Base-by-base conservation (phyloP, 2,797 vertebrate genomes). In the Lutra lutra region DNA sequence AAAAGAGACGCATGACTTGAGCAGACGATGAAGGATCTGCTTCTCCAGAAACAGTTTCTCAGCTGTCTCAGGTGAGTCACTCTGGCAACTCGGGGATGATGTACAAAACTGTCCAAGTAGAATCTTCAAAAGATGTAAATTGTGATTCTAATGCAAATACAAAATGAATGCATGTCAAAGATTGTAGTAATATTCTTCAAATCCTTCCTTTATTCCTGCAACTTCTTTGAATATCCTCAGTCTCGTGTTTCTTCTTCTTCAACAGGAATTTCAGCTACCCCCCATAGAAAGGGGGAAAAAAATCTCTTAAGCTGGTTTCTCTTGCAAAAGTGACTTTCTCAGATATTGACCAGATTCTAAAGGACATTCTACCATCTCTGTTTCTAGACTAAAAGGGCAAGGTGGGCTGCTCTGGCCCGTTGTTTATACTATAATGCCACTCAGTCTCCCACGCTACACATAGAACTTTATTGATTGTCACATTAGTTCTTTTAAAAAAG, bases 341-440 rank as follows among this genome's bases (percentile, higher is more conserved):
- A 73, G 73, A 64, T n/a, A 84, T 20, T 78, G 23, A 32, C 35
- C 13, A 15, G 14, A 7, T 35, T 11, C 12, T 56, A 60, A 62
- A 27, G 17, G 21, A 64, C 2, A 4, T 23, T 6, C 7, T 56
- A 5, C 14, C 79, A 2, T 48, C 2, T 72, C 10, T 72, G 8
- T 62, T 86, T 90, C 32, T 35, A 70, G 29, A 66, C 8, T 46
- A 0, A 51, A 88, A 86, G 3, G 2, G 27, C 51, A 89, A 68
- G 0, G 0, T 73, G 10, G 43, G 48, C 54, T 32, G 7, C 17
- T 89, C 12, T 27, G 11, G 4, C 9, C 2, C 3, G 27, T 43
- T 68, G 7, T 64, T 77, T 21, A 66, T 60, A 1, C 13, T 92
- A 12, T 23, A 51, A 75, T 66, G 21, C 8, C 12, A 8, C 87